phyloP scores from a whole-genome alignment of 2,797 vertebrate species.

The Rhynchonycteris naso region DNA sequence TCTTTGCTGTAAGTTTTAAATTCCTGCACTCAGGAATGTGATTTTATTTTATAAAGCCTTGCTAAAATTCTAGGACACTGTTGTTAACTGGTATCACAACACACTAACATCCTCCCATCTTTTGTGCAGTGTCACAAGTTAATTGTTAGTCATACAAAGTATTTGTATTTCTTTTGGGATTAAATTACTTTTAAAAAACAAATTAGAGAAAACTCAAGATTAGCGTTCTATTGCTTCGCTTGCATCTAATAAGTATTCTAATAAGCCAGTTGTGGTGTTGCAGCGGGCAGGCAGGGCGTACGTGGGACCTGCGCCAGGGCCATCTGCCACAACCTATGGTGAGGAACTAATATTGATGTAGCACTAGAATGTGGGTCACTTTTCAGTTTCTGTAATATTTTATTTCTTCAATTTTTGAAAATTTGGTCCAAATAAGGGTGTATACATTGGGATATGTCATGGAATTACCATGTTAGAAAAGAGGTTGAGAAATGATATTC shows the following conservation, averaged over 20 bases:
- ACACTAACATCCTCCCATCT: neutral
- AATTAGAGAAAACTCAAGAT: neutral
- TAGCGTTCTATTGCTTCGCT: neutral
- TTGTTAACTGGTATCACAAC: neutral
- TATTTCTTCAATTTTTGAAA: neutral
- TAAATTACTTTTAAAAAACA: neutral
- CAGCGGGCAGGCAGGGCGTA: neutral
- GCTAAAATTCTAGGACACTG: neutral
- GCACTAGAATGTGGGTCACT: neutral
- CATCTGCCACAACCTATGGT: neutral
- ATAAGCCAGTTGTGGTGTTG: neutral
- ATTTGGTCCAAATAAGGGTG: neutral
- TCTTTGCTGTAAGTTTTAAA: neutral
- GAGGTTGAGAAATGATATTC: neutral
- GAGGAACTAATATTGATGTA: neutral
- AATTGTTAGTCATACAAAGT: neutral
- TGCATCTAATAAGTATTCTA: neutral
- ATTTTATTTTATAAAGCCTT: constrained; percentile 1
- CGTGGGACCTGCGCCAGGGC: neutral
- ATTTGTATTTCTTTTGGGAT: neutral
- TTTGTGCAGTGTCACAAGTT: neutral
- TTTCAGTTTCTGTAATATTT: neutral
- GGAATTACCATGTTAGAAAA: neutral
- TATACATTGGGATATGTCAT: neutral
- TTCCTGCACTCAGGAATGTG: neutral